phyloP scores from a whole-genome alignment of 2,113 vertebrate genomes.

The western clawed frog (Xenopus tropicalis) region UCB_Xtro_10.0 CM004444.2:28492001-28492500 shows the following conservation, averaged over 20 bases:
- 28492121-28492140: constrained; percentile 92
- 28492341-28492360: constrained; percentile 79
- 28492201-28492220: constrained; percentile 88
- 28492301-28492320: constrained; percentile 85
- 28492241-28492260: constrained; percentile 92
- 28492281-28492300: constrained; percentile 88
- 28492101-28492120: constrained; percentile 92
- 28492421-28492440: constrained; percentile 94
- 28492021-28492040: constrained; percentile 83
- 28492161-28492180: constrained; percentile 85
- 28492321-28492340: constrained; percentile 81
- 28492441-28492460: constrained; percentile 92
- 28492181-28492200: constrained; percentile 83
- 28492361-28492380: constrained; percentile 83
- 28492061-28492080: constrained; percentile 91
- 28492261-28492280: constrained; percentile 86
- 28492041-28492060: constrained; percentile 76
- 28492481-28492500: constrained; percentile 91
- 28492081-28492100: constrained; percentile 92
- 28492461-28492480: constrained; percentile 88
- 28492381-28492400: constrained; percentile 85
- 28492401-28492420: constrained; percentile 87
- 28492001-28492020: constrained; percentile 89
- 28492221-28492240: constrained; percentile 89
- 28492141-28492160: constrained; percentile 88